phyloP scores from a whole-genome alignment of 64 coral and sea anemone genomes.

The Porites lutea region DNA sequence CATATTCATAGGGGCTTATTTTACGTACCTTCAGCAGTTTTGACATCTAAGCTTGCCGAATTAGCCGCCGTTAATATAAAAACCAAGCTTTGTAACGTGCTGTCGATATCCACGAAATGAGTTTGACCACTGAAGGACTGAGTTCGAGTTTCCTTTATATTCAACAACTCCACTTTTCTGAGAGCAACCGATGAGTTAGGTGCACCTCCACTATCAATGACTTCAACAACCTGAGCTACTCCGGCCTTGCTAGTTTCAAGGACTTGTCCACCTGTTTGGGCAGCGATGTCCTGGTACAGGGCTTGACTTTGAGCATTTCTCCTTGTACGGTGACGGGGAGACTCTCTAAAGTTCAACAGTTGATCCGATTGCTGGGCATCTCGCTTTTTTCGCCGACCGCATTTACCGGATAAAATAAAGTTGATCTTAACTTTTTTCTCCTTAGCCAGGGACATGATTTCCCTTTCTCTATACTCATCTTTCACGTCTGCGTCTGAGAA shows the following conservation, averaged over 20 bases:
- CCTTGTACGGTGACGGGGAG: neutral
- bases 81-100: constrained; percentile 41
- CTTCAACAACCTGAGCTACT: constrained; percentile 48
- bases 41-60: neutral
- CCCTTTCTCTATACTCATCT: constrained; percentile 15
- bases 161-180: constrained; percentile 45
- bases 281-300: constrained; percentile 55
- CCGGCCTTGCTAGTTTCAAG: constrained; percentile 51
- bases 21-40: constrained; percentile 25
- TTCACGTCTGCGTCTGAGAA: constrained; percentile 69
- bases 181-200: constrained; percentile 38
- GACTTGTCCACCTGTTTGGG: constrained; percentile 66
- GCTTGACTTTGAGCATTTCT: constrained; percentile 31
- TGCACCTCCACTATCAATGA: constrained; percentile 28
- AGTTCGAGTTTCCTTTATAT: constrained; percentile 15
- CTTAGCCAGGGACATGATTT: constrained; percentile 52
- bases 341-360: too few species aligned
- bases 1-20: too few species aligned
- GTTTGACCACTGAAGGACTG: neutral
- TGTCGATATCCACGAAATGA: constrained; percentile 36
- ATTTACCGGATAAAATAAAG: constrained; percentile 48
- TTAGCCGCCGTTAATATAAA: constrained; percentile 20
- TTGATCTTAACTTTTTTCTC: constrained; percentile 44
- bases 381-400: constrained; percentile 36
- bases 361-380: neutral